These are phyloP conservation scores for Lithodes maja DNA, from an alignment of 2,888 invertebrate genomes.

Conservation along the genomic window DNA sequence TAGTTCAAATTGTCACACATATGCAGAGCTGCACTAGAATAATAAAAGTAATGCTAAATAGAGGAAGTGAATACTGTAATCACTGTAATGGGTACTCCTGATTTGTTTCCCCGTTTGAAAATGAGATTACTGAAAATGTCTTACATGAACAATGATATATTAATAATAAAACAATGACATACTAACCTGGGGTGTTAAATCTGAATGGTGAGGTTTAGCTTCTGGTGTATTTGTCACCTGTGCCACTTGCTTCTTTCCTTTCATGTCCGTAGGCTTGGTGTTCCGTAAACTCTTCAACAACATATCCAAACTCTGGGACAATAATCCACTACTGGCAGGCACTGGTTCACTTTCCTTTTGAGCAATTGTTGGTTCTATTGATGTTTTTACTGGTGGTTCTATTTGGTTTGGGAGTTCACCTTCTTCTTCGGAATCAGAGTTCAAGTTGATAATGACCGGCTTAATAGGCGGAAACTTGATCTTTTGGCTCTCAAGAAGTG, in stretches of 20 bases:
- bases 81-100: no score
- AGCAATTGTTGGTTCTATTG: background rate
- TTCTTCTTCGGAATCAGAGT: conserved; percentile 46
- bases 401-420: background rate
- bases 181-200: conserved; percentile 40
- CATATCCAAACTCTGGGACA: conserved; percentile 41
- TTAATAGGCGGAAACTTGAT: conserved; percentile 54
- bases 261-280: background rate
- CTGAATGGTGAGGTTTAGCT: background rate
- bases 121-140: no score
- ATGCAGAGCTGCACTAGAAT: no score
- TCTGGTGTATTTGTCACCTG: background rate
- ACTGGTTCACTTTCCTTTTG: conserved; percentile 17
- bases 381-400: no score
- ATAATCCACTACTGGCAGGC: conserved; percentile 15
- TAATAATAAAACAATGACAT: background rate
- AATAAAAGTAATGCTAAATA: no score
- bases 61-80: no score
- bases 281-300: conserved; percentile 49
- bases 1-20: no score
- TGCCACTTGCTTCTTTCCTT: background rate
- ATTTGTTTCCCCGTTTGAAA: no score
- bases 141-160: no score
- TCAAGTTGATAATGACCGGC: conserved; percentile 55
- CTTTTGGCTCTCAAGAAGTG: conserved; percentile 28